Evolutionary conservation across 2,797 vertebrate genomes (phyloP), one percentile per base, ranked within the genome.

Genomic region (Gouania willdenowi): DNA sequence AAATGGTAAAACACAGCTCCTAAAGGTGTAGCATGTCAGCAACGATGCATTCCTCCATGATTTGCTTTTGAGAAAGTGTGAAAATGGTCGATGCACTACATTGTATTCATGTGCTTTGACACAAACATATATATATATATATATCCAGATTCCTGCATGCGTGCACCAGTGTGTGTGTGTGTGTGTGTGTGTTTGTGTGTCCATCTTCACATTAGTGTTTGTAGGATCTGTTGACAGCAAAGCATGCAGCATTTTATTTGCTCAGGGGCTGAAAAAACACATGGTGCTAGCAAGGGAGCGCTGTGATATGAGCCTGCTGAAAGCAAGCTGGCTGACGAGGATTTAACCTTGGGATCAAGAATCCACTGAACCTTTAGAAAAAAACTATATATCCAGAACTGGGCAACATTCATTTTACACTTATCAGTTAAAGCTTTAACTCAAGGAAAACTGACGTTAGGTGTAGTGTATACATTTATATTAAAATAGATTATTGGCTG

Each of bases 231-330:
- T 81, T 82, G 83, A 85, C 75, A 85, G 78, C 45, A 56, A 85
- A 79, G 78, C 80, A 83, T 53, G 77, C 83, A 70, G 74, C 49
- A 65, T 82, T 85, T 84, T 83, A 79, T 88, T 80, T 79, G 72
- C 75, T 71, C 65, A 66, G 61, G 66, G 54, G 55, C 53, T 75
- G 77, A 72, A 76, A 81, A 83, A 83, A 75, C 66, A 80, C 39
- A 62, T 41, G 53, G 57, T 6, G 54, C 68, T 65, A 52, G 76
- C 44, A 16, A 68, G 70, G 32, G 63, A 64, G 61, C 22, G 37
- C 63, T 41, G 67, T 69, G 75, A 81, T 77, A 65, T 65, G 66
- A 81, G 62, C 33, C 64, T 44, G 68, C 55, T 77, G 75, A 82
- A 78, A 81, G 74, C 63, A 66, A 61, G 27, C 77, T 66, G 73